Evolutionary conservation across 2,113 vertebrate genomes (phyloP).

Genomic region (Paramisgurnus dabryanus): DNA sequence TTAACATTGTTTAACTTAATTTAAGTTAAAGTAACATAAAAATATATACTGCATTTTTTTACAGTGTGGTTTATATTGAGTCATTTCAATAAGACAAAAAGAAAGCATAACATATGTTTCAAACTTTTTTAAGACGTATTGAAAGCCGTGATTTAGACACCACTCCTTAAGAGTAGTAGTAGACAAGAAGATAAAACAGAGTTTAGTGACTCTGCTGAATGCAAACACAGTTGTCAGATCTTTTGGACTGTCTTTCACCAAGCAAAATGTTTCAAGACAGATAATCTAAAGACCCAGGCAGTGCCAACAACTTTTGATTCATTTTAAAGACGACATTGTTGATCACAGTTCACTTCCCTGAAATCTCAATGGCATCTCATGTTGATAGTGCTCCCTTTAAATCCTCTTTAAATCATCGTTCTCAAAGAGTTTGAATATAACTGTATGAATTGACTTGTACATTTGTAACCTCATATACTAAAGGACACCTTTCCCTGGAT

Average conservation of each 20-base stretch:
- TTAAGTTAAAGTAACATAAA: no score
- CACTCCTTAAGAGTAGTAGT: background rate
- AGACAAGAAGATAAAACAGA: slow-evolving; percentile 44
- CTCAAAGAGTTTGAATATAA: background rate
- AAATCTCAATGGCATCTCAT: slow-evolving; percentile 17
- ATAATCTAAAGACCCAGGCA: background rate
- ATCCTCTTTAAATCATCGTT: background rate
- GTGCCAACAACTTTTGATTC: background rate
- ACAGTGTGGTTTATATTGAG: slow-evolving; percentile 28
- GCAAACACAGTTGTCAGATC: background rate
- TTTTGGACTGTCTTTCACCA: background rate
- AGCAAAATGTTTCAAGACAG: background rate
- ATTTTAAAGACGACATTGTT: background rate
- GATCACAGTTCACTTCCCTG: slow-evolving; percentile 26
- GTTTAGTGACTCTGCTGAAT: slow-evolving; percentile 31
- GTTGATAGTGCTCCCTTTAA: background rate
- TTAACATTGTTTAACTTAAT: no score
- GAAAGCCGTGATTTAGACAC: slow-evolving; percentile 22
- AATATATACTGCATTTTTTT: no score
- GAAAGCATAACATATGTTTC: slow-evolving; percentile 30
- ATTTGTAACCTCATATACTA: background rate
- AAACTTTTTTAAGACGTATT: slow-evolving; percentile 33
- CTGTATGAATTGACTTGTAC: background rate
- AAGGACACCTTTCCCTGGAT: background rate
- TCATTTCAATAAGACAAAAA: slow-evolving; percentile 9